phyloP scores from a whole-genome alignment of 2,113 vertebrate species.

The Centropus bengalensis region DNA sequence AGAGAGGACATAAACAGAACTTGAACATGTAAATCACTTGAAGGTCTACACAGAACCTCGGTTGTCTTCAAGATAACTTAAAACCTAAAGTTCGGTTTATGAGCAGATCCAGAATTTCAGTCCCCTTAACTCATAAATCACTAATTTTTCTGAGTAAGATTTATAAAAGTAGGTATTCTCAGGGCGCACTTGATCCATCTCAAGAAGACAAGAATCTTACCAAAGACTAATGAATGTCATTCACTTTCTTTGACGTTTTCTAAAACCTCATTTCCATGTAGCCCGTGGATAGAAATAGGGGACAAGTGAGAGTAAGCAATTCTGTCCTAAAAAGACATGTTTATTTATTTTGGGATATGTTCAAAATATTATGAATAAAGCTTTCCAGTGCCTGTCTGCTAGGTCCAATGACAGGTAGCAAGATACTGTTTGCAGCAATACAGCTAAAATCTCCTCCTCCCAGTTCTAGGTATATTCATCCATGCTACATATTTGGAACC shows the following conservation, averaged over 20 bases:
- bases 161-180: accelerated
- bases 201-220: not conserved
- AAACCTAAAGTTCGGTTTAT: not conserved
- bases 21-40: not conserved
- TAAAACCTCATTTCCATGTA: not conserved
- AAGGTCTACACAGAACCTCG: not conserved
- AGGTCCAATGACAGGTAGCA: not conserved
- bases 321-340: not conserved
- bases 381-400: not conserved
- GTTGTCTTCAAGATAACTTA: not conserved
- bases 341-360: not conserved
- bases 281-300: not conserved
- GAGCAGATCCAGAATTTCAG: not conserved
- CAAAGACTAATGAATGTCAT: not conserved
- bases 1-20: not conserved
- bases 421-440: not conserved
- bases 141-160: not conserved
- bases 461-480: not conserved
- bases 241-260: not conserved
- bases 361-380: not conserved
- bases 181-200: accelerated
- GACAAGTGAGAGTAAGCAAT: not conserved
- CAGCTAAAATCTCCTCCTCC: not conserved
- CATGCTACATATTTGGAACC: not conserved
- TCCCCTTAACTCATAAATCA: not conserved